These are phyloP conservation scores for Troides helena DNA, from an alignment of 2,888 invertebrate species.

Conservation along the genomic window DNA sequence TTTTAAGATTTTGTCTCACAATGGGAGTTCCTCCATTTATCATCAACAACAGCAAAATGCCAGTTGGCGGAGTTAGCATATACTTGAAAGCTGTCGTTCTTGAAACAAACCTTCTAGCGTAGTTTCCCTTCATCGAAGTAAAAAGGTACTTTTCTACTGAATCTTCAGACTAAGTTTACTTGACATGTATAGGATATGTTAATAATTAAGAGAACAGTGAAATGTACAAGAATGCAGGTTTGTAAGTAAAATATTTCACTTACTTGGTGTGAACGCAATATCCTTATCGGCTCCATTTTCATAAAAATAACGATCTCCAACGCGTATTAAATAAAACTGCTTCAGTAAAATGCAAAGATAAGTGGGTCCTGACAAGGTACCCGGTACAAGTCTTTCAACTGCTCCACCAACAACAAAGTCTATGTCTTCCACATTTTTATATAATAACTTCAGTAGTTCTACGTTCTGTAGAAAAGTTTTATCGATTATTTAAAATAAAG, in stretches of 20 bases:
- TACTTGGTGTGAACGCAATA: slow-evolving; percentile 19
- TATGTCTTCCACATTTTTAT: slow-evolving; percentile 26
- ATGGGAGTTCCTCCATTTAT: no score
- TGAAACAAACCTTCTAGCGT: no score
- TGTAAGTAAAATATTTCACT: slow-evolving; percentile 1
- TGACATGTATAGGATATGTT: no score
- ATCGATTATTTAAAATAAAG: not conserved
- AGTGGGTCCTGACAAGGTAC: slow-evolving; percentile 26
- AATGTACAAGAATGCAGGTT: not conserved
- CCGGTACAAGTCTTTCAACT: slow-evolving; percentile 23
- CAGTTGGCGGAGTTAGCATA: no score
- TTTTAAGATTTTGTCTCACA: no score
- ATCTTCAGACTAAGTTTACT: no score
- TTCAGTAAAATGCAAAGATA: slow-evolving; percentile 26
- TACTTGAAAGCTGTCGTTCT: no score
- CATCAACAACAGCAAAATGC: no score
- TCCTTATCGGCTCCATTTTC: slow-evolving; percentile 27
- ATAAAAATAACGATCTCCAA: slow-evolving; percentile 31
- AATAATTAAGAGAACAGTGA: not conserved
- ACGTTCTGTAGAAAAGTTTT: slow-evolving; percentile 39
- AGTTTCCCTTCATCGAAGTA: no score
- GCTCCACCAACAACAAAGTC: slow-evolving; percentile 28
- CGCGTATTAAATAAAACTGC: slow-evolving; percentile 27
- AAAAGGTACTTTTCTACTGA: no score
- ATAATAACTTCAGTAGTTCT: slow-evolving; percentile 15